Conservation (phyloP, 2,888 invertebrate species). For the Tromatobia lineatoria region DNA sequence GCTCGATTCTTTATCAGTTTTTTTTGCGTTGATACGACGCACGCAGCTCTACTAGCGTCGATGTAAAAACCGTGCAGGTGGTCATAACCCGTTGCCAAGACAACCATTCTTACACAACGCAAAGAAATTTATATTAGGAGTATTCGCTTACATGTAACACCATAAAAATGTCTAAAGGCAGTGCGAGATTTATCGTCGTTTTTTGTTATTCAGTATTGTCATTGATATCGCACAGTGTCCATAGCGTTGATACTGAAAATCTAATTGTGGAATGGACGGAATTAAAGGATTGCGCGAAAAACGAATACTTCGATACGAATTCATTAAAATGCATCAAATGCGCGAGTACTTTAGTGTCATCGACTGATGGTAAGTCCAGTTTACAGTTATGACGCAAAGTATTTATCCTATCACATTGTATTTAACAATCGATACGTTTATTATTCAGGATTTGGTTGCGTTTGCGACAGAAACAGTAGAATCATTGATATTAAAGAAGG, state of each 20-base stretch:
- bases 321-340: slow-evolving; percentile 86
- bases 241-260: slow-evolving; percentile 33
- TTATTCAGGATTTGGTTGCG: slow-evolving; percentile 85
- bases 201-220: slow-evolving; percentile 45
- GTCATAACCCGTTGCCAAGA: slow-evolving; percentile 8
- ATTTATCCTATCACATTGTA: background rate
- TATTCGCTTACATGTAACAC: background rate
- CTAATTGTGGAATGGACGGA: slow-evolving; percentile 75
- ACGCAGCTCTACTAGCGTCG: background rate
- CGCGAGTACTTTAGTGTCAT: slow-evolving; percentile 83
- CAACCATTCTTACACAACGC: background rate
- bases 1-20: too few relatives aligned
- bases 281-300: slow-evolving; percentile 83
- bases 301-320: slow-evolving; percentile 86
- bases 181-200: background rate
- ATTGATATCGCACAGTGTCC: slow-evolving; percentile 2
- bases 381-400: background rate
- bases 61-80: slow-evolving; percentile 8
- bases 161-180: background rate
- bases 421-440: slow-evolving; percentile 6
- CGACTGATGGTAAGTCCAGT: slow-evolving; percentile 82
- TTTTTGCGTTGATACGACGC: background rate
- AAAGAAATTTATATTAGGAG: background rate
- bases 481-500: slow-evolving; percentile 75
- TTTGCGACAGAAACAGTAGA: slow-evolving; percentile 84